Conservation (phyloP, 1,140 invertebrate genomes). For the Dendrolimus punctatus region DNA sequence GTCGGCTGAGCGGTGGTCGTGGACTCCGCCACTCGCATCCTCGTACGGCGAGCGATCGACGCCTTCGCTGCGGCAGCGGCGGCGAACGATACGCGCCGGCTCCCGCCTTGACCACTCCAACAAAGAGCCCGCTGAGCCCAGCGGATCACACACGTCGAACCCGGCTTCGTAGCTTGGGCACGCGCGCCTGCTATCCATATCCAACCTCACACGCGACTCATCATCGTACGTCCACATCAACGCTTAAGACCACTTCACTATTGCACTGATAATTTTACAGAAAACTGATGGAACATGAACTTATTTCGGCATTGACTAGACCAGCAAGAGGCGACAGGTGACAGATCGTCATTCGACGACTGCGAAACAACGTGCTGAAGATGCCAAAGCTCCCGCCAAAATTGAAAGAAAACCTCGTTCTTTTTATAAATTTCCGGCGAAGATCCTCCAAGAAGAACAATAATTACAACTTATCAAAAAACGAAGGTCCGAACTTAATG, state of each 20-base stretch:
- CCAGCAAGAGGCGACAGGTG: conserved; percentile 59
- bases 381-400: conserved; percentile 61
- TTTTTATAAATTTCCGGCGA: conserved; percentile 35
- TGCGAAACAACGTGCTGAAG: conserved; percentile 46
- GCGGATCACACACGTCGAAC: conserved; percentile 57
- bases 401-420: conserved; percentile 53
- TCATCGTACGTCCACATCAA: conserved; percentile 58
- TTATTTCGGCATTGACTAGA: conserved; percentile 36
- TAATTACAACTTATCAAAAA: conserved; percentile 13
- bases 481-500: conserved; percentile 20
- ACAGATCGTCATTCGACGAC: conserved; percentile 55
- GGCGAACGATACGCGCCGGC: conserved; percentile 51
- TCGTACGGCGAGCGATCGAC: conserved; percentile 60
- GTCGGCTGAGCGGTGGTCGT: conserved; percentile 38
- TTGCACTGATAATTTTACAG: conserved; percentile 57
- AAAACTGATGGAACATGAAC: conserved; percentile 38
- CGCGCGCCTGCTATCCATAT: conserved; percentile 61
- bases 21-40: conserved; percentile 32
- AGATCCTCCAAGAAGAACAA: conserved; percentile 13
- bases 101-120: conserved; percentile 50
- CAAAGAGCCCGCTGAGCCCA: conserved; percentile 33
- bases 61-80: conserved; percentile 60
- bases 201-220: conserved; percentile 48
- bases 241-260: conserved; percentile 44
- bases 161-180: conserved; percentile 61